phyloP scores from a whole-genome alignment of 2,797 vertebrate genomes.

The Lemur catta region DNA sequence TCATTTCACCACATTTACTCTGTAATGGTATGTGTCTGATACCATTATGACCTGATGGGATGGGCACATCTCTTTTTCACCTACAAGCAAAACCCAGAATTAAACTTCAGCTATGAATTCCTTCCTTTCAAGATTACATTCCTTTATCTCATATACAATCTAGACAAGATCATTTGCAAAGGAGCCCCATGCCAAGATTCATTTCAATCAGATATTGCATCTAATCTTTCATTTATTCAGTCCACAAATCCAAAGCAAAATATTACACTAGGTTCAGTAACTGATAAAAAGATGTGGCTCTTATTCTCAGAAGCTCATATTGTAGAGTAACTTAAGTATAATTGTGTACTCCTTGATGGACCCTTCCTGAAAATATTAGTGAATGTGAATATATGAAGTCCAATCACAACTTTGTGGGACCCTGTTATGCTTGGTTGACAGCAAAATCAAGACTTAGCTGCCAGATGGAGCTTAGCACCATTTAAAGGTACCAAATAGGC shows the following conservation, averaged over 20 bases:
- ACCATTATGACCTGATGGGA: not conserved
- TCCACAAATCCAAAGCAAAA: not conserved
- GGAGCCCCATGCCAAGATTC: not conserved
- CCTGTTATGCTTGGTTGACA: not conserved
- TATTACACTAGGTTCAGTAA: not conserved
- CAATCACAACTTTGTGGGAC: not conserved
- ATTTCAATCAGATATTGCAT: not conserved
- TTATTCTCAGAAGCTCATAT: not conserved
- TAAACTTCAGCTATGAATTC: not conserved
- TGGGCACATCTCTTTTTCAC: not conserved
- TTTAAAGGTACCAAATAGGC: not conserved
- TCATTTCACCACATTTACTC: not conserved
- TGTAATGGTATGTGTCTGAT: not conserved
- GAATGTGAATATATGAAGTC: not conserved
- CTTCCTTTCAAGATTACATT: not conserved
- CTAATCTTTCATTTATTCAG: not conserved
- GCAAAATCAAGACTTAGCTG: slow-evolving; percentile 17
- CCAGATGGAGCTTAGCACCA: not conserved
- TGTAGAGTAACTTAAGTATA: not conserved
- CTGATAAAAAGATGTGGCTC: not conserved
- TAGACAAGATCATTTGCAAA: not conserved
- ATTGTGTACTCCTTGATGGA: not conserved
- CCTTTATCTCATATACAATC: not conserved
- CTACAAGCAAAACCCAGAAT: not conserved
- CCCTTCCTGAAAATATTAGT: not conserved